A percentile compares a stretch with the other conserved stretches of the same genome.
These are phyloP conservation scores for Trematocara unimaculatum DNA, from an alignment of 2,113 vertebrate species.

Conservation along the genomic window DNA sequence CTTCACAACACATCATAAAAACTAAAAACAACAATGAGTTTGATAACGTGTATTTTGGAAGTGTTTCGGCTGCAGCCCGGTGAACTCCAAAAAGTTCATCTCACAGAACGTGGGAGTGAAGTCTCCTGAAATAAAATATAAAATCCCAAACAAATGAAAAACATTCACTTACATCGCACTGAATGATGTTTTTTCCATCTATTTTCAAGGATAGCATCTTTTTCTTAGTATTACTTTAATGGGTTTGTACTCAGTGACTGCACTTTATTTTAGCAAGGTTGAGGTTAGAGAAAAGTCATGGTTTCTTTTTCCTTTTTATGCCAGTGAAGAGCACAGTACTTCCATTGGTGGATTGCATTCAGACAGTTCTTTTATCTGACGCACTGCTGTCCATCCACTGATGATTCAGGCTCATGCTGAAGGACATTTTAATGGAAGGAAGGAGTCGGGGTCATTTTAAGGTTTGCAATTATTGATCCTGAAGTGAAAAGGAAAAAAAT, in stretches of 20 bases:
- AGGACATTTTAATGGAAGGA: background rate
- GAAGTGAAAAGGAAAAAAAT: background rate
- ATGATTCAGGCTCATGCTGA: background rate
- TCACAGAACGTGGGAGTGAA: background rate
- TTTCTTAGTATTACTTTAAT: background rate
- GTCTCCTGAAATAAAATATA: background rate
- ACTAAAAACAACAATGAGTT: background rate
- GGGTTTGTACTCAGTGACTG: background rate
- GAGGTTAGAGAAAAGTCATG: background rate
- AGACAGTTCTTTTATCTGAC: background rate
- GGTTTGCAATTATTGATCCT: background rate
- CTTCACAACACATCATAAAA: background rate
- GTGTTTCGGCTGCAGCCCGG: fast-evolving
- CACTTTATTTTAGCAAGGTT: background rate
- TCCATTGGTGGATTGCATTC: background rate
- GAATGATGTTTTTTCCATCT: background rate
- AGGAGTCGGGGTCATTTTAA: fast-evolving
- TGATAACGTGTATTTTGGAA: background rate
- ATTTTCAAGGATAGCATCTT: background rate
- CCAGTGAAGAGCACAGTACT: background rate
- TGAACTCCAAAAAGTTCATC: fast-evolving
- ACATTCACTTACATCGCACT: background rate
- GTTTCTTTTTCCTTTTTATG: background rate
- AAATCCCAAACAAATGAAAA: background rate
- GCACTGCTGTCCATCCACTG: background rate